Evolutionary conservation across 37 sponge, comb jelly and placozoan genomes (phyloP), one percentile per base, ranked within the genome.

Genomic region (Chondrilla cf. caribensis): DNA sequence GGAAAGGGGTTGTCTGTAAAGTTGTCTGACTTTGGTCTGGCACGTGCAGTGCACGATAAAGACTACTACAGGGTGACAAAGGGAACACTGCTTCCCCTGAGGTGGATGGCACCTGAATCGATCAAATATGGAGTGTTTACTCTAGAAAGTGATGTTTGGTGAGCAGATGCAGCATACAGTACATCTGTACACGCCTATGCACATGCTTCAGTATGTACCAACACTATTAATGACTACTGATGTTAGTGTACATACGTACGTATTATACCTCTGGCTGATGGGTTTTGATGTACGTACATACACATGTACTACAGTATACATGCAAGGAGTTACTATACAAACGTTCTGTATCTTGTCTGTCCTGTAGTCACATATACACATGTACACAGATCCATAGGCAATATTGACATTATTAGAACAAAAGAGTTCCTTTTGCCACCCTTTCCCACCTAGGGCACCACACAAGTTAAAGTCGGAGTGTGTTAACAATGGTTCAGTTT

Each of bases 11-110:
- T 87, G 11, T 19, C 39, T 22, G 79, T 88, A 18, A 88, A 88
- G 79, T 35, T 88, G 0, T 84, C 89, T 33, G 89, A 88, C 59
- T 88, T 88, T 88, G 89, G 89, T 14, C 41, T 88, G 65, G 75
- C 89, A 25, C 70, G 84, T n/a, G 80, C 29, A 21, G 77, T 88
- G 22, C 42, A 88, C 17, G 7, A 58, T 15, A 70, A 84, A 26
- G 77, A 88, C 60, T 84, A 73, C 38, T 83, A 84, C 67, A 36
- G 66, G 58, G 47, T 84, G 38, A 81, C 24, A 26, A 78, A 68
- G 44, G 29, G 25, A 24, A 40, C 84, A 9, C 71, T 73, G 6
- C 77, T 88, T 15, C 89, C 89, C 36, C 54, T 88, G 22, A 78
- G 77, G 28, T 83, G 84, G 84, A 83, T 88, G 84, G 84, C 89